Percentiles rank a stretch among this genome's conserved stretches.
phyloP scores from a whole-genome alignment of 2,888 invertebrate genomes.

The Ptychoptera albimana region DNA sequence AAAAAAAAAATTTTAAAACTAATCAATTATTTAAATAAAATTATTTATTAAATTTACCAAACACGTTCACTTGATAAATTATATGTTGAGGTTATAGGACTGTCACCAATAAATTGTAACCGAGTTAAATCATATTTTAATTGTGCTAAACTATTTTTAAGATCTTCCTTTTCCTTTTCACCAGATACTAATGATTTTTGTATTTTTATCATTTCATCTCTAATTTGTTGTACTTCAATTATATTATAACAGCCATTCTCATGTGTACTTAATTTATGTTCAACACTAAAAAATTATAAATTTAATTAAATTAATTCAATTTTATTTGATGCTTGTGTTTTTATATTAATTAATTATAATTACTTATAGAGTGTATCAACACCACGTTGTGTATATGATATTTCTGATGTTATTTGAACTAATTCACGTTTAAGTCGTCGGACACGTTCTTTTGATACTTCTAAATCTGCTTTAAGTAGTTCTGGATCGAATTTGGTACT shows the following conservation, averaged over 20 bases:
- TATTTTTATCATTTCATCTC: constrained; percentile 82
- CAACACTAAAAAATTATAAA: constrained; percentile 47
- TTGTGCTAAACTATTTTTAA: constrained; percentile 86
- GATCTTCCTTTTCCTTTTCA: constrained; percentile 82
- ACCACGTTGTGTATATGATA: constrained; percentile 80
- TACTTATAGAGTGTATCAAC: constrained; percentile 83
- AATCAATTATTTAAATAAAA: constrained; percentile 25
- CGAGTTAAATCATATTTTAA: constrained; percentile 85
- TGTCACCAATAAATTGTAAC: constrained; percentile 68
- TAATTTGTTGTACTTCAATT: constrained; percentile 89
- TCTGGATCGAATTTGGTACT: constrained; percentile 93
- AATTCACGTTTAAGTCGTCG: constrained; percentile 78
- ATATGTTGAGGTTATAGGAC: constrained; percentile 64
- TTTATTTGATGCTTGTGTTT: neutral
- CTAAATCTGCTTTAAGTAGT: constrained; percentile 78
- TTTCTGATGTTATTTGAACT: constrained; percentile 80
- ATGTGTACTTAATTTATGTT: constrained; percentile 71
- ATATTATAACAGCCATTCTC: constrained; percentile 81
- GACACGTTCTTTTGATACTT: constrained; percentile 75
- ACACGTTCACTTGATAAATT: constrained; percentile 75
- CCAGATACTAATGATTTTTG: constrained; percentile 82
- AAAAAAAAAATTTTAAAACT: constrained; percentile 46
- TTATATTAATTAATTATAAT: constrained; percentile 1
- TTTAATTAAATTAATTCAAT: neutral
- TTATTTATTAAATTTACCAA: constrained; percentile 35